phyloP scores from a whole-genome alignment of 2,113 vertebrate genomes.

The Okapia johnstoni region DNA sequence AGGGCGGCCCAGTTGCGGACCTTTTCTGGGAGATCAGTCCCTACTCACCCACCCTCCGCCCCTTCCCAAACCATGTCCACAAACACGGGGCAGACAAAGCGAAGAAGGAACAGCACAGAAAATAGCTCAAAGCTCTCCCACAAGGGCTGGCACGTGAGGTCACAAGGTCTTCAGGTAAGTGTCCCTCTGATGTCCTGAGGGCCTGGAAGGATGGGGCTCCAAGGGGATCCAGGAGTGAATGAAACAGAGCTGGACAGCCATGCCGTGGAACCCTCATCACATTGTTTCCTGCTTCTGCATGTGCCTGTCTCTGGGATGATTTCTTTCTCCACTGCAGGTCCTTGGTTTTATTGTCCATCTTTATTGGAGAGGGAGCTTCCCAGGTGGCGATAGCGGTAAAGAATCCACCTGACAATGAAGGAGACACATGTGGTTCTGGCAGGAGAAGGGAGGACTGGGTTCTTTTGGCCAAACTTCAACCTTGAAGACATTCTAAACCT shows the following conservation, averaged over 20 bases:
- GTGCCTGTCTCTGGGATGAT: accelerated
- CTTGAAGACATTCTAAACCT: background rate
- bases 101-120: background rate
- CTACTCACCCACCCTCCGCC: accelerated
- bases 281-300: background rate
- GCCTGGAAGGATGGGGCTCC: background rate
- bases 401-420: background rate
- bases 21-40: background rate
- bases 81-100: background rate
- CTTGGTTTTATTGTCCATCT: background rate
- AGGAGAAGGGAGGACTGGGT: background rate
- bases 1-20: background rate
- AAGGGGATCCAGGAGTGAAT: background rate
- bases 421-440: background rate
- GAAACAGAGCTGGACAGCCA: accelerated
- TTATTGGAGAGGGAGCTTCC: background rate
- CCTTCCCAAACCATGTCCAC: background rate
- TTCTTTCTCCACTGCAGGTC: background rate
- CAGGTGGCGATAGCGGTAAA: background rate
- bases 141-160: accelerated
- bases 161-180: accelerated
- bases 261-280: accelerated
- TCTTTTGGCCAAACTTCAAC: background rate
- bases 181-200: background rate
- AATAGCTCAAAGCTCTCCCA: background rate